A percentile compares a stretch with the other conserved stretches of the same genome.
These are phyloP conservation scores for Apodemus speciosus DNA, from an alignment of 2,113 vertebrate genomes.

Conservation along the genomic window DNA sequence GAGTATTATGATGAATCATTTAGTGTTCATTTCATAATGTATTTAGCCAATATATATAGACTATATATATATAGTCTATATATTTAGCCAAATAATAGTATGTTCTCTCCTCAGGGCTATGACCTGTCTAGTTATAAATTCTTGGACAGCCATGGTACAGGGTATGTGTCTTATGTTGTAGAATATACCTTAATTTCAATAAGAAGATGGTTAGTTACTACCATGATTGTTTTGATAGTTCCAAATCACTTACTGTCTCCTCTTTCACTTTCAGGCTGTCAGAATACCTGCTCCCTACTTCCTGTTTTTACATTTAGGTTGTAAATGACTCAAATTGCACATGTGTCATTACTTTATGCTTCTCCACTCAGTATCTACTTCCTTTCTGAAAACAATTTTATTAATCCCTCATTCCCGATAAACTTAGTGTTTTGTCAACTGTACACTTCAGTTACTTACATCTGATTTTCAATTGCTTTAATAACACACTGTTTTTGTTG, in stretches of 20 bases:
- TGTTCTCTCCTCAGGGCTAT: background rate
- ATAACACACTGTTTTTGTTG: conserved; percentile 47
- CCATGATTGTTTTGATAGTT: background rate
- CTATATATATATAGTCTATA: too few species aligned
- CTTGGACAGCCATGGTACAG: background rate
- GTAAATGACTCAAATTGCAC: background rate
- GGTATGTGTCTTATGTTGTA: background rate
- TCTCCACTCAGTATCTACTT: background rate
- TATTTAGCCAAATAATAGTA: background rate
- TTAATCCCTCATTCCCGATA: conserved; percentile 6
- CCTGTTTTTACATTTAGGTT: background rate
- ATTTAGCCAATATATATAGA: too few species aligned
- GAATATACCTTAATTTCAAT: background rate
- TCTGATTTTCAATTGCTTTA: conserved; percentile 25
- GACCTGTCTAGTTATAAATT: background rate
- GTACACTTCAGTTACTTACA: background rate
- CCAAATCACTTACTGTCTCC: too few species aligned
- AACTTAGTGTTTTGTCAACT: conserved; percentile 2
- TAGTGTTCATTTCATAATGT: background rate
- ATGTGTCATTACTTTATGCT: background rate
- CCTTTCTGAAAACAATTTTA: conserved; percentile 15
- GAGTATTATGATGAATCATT: too few species aligned
- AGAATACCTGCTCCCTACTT: too few species aligned
- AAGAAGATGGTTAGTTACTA: background rate
- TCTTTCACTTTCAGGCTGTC: background rate